phyloP scores from a whole-genome alignment of 1,140 invertebrate species.

The Diploscapter pachys region DNA sequence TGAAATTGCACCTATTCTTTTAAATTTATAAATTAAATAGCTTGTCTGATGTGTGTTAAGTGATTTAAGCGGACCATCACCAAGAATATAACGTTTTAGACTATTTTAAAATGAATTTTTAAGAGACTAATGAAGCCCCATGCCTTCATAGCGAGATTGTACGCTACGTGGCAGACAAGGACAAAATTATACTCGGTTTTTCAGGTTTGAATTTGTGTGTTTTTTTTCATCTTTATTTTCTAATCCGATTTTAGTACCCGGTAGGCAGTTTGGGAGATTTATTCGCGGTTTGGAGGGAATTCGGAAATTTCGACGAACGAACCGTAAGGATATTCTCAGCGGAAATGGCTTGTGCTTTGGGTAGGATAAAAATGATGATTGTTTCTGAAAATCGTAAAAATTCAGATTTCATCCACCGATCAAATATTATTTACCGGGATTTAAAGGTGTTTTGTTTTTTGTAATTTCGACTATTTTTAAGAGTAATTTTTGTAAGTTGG shows the following conservation, averaged over 20 bases:
- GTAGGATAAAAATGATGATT: background rate
- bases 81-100: too few species aligned
- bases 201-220: background rate
- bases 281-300: constrained; percentile 21
- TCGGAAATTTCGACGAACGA: constrained; percentile 19
- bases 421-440: constrained; percentile 85
- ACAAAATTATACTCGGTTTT: constrained; percentile 27
- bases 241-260: constrained; percentile 2
- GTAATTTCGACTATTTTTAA: too few species aligned
- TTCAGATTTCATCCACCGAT: constrained; percentile 74
- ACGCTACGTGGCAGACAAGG: constrained; percentile 27
- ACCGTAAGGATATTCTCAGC: constrained; percentile 22
- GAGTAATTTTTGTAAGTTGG: constrained; percentile 64
- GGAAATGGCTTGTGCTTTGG: constrained; percentile 20
- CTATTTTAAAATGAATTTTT: background rate
- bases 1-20: background rate
- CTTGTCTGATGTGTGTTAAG: too few species aligned
- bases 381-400: background rate
- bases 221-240: too few species aligned
- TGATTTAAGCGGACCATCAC: too few species aligned
- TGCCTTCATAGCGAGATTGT: constrained; percentile 24
- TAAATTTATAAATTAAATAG: background rate
- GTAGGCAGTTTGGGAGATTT: constrained; percentile 21
- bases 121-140: constrained; percentile 26
- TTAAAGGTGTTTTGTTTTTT: constrained; percentile 67